Evolutionary conservation across 2,888 invertebrate genomes (phyloP), one percentile per base, ranked within the genome.

Genomic region (Aspidiotus rigidus): DNA sequence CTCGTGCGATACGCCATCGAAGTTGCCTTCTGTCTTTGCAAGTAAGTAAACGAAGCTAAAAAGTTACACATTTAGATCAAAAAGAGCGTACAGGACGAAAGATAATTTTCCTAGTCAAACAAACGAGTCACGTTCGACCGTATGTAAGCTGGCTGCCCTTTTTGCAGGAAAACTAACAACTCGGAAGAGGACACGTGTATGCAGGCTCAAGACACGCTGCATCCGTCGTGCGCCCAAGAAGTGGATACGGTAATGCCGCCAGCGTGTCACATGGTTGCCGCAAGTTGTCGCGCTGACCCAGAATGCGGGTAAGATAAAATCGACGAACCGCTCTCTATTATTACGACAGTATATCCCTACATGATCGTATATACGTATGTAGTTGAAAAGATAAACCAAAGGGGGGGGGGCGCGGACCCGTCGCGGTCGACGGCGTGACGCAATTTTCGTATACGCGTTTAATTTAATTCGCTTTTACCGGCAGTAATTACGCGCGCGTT

Each of bases 21-120:
- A 79, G 89, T 93, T 75, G 93, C 93, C 74, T 93, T 93, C 80
- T 93, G 93, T 78, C 83, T 93, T 72, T 93, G 93, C 91, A 92
- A 88, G 93, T 92, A 80, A 86, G 88, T 84, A 11, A 11, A 28
- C 28, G 28, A 28, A 28, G 28, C 28, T 28, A 28, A 28, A 28
- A 69, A 61, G 49, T 61, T 53, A 28, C 28, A 28, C 28, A 28
- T 28, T 28, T 28, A 28, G 28, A 28, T 28, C 28, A 28, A 28
- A 28, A 28, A 28, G 28, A 28, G 28, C 28, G 28, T 28, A 28
- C 28, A 28, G 28, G 28, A 28, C 28, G 28, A 28, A 28, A 28
- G 28, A 28, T 28, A 28, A 28, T 28, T 28, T 28, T 28, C 28
- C 28, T 28, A 28, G 28, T 28, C 28, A 28, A 28, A 28, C 28